Base-by-base conservation (phyloP, 2,113 vertebrate genomes). In the Tauraco erythrolophus region DNA sequence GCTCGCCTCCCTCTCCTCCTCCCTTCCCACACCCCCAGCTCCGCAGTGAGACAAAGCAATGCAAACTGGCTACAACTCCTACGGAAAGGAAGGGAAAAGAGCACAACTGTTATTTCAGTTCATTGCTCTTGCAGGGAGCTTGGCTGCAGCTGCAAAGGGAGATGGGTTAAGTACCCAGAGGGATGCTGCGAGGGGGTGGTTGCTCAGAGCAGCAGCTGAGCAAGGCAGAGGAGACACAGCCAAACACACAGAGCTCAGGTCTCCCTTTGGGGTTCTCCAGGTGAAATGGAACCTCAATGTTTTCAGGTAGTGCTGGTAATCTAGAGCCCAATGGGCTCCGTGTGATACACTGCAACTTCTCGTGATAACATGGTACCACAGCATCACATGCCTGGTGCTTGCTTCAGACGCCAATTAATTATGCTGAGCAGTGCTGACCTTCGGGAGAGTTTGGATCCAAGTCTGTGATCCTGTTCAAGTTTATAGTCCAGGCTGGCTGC, bases 21-120 rank as follows among this genome's bases (percentile, higher is more conserved):
- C 60, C 68, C 93, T 92, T 92, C 89, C 80, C 91, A 95, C 94
- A 89, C 60, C 81, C 85, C 65, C 84, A 68, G 72, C 66, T 85
- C 66, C 83, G 57, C 83, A 69, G 86, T 0, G 0, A 75, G 68
- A 84, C 91, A 96, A 89, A 97, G 77, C 56, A 6, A 8, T 22
- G 56, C 25, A 43, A 92, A 8, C 58, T 72, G n/a, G 7, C 45
- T 43, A 6, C 75, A 60, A 7, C 19, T 82, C 57, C 66, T 74
- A 24, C 1, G 6, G 86, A 87, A 75, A 68, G 56, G 46, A 74
- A 79, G 45, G 79, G 58, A 56, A 35, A 84, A 96, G 27, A 60
- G 48, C 77, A 56, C 14, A 3, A 6, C 48, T 28, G n/a, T 50
- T 33, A 43, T 9, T 84, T 35, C 64, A 69, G 45, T 33, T 81